Evolutionary conservation across 2,113 vertebrate species (phyloP).

Genomic region (Tragelaphus buxtoni): DNA sequence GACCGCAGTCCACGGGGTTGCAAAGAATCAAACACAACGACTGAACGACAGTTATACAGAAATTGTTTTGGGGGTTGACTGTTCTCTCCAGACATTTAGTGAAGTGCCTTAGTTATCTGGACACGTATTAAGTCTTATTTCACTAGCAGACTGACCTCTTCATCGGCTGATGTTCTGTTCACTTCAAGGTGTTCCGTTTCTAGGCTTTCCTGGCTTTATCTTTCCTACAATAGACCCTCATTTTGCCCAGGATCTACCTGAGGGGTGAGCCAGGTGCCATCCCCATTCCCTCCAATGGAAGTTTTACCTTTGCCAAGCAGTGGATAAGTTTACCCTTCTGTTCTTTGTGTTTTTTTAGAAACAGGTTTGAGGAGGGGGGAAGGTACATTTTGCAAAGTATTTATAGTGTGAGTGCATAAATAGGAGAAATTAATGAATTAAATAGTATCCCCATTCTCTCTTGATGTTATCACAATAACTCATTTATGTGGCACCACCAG

Average conservation of each 20-base stretch:
- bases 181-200: not conserved
- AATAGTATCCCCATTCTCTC: not conserved
- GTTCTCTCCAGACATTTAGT: not conserved
- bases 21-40: not conserved
- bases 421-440: not conserved
- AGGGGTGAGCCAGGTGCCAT: not conserved
- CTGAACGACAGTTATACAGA: not conserved
- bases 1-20: rapidly evolving
- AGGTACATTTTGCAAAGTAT: not conserved
- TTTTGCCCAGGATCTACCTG: not conserved
- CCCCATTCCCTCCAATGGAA: not conserved
- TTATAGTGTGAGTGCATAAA: not conserved
- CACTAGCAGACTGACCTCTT: not conserved
- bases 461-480: not conserved
- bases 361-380: not conserved
- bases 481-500: not conserved
- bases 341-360: not conserved
- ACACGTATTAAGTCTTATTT: not conserved
- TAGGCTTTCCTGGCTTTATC: not conserved
- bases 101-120: not conserved
- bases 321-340: not conserved
- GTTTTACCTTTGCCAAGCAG: not conserved
- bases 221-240: not conserved
- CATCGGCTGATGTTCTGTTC: not conserved
- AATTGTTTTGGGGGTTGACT: not conserved